phyloP scores from a whole-genome alignment of 2,113 vertebrate species.

The Aphyosemion australe region DNA sequence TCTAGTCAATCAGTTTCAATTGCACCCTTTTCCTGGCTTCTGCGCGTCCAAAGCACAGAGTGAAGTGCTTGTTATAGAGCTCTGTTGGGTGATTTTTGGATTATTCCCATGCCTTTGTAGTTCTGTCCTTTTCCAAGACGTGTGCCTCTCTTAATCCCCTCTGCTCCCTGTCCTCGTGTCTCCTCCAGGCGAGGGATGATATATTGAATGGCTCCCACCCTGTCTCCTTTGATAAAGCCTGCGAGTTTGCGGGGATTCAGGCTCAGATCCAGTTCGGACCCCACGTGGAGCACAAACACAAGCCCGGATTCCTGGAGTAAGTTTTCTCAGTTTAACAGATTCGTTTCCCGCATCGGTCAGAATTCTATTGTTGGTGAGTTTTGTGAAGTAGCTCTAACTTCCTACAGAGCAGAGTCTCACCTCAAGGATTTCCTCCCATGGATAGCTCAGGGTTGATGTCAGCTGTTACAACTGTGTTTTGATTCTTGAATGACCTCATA shows the following conservation, averaged over 20 bases:
- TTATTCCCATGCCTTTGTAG: constrained; percentile 33
- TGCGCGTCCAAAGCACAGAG: not conserved
- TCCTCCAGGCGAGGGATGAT: constrained; percentile 92
- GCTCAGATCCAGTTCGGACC: constrained; percentile 99
- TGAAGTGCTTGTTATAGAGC: constrained; percentile 29
- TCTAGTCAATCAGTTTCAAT: no score
- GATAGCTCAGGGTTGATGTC: constrained; percentile 61
- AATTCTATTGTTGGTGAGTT: constrained; percentile 5
- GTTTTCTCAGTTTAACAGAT: constrained; percentile 36
- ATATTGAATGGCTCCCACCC: constrained; percentile 98
- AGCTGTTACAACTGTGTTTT: constrained; percentile 66
- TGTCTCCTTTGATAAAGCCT: constrained; percentile 98
- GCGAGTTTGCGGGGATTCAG: constrained; percentile 97
- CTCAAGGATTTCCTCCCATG: constrained; percentile 54
- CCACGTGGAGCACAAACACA: constrained; percentile 98
- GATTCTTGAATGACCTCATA: constrained; percentile 69
- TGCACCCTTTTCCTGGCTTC: no score
- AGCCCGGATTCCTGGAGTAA: constrained; percentile 98
- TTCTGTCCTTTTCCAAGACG: constrained; percentile 19
- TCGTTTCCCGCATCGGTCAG: constrained; percentile 12
- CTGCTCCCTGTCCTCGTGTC: constrained; percentile 36
- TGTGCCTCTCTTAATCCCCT: constrained; percentile 23
- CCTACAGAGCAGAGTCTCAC: constrained; percentile 38
- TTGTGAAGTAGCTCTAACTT: constrained; percentile 33
- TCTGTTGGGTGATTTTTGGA: constrained; percentile 32